Percentiles rank a stretch among this genome's conserved stretches.
These are phyloP conservation scores for Euthynnus affinis DNA, from an alignment of 2,797 vertebrate genomes.

Conservation along the genomic window DNA sequence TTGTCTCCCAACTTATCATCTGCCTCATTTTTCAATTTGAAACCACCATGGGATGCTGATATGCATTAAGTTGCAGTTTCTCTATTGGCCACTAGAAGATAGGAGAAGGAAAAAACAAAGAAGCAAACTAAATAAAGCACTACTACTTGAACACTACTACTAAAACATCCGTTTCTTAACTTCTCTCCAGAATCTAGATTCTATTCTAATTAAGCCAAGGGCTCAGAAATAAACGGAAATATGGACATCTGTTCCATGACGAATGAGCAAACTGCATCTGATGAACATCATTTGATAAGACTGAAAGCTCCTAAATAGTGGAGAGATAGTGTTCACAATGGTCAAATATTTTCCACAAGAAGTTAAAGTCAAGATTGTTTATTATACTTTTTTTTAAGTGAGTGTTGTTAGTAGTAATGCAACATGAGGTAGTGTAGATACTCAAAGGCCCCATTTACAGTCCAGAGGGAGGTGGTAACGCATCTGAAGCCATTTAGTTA, in stretches of 20 bases:
- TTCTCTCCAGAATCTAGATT: too few relatives aligned
- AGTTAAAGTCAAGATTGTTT: not conserved
- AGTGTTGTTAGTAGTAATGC: not conserved
- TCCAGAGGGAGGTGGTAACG: not conserved
- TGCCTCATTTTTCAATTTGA: conserved; percentile 28
- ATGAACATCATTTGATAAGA: not conserved
- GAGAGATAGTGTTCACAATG: too few relatives aligned
- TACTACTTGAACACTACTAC: too few relatives aligned
- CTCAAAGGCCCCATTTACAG: not conserved
- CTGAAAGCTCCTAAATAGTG: not conserved
- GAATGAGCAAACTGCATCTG: too few relatives aligned
- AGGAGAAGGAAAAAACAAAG: not conserved
- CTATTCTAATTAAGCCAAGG: not conserved
- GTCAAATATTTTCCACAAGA: too few relatives aligned
- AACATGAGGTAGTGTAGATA: not conserved
- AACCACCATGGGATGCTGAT: not conserved
- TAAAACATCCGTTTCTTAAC: too few relatives aligned
- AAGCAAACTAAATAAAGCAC: too few relatives aligned
- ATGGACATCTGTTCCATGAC: too few relatives aligned
- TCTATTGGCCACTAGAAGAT: not conserved
- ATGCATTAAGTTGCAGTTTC: not conserved
- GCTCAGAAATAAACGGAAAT: too few relatives aligned
- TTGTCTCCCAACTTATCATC: conserved; percentile 22
- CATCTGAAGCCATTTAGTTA: too few relatives aligned
- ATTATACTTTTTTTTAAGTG: not conserved